These are phyloP conservation scores for Mythimna impura DNA, from an alignment of 2,888 invertebrate species.

Conservation along the genomic window DNA sequence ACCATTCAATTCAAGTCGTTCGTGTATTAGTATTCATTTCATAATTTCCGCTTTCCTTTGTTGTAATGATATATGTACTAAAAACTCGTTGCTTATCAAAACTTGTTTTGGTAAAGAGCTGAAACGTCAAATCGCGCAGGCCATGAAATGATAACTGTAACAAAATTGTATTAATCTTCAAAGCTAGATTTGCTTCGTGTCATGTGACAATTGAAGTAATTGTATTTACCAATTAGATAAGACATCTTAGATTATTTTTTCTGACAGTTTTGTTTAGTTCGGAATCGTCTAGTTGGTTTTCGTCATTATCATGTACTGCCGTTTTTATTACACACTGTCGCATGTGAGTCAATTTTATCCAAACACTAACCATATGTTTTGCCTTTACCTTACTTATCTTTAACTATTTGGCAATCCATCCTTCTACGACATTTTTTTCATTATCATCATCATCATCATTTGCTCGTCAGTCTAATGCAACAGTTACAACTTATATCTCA, in stretches of 20 bases:
- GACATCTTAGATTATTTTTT: not conserved
- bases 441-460: not conserved
- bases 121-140: not conserved
- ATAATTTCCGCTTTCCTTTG: constrained; percentile 52
- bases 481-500: constrained; percentile 20
- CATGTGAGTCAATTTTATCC: too few species aligned
- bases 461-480: constrained; percentile 6
- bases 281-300: not conserved
- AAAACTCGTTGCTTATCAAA: constrained; percentile 44
- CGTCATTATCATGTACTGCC: not conserved
- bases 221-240: not conserved
- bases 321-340: too few species aligned
- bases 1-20: constrained; percentile 6
- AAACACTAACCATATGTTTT: not conserved
- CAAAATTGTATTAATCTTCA: not conserved
- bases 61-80: constrained; percentile 32
- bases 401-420: not conserved
- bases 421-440: not conserved
- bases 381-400: not conserved
- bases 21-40: constrained; percentile 38
- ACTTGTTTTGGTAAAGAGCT: constrained; percentile 13
- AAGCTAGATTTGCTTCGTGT: not conserved
- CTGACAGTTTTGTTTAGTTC: not conserved
- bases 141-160: not conserved
- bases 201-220: constrained; percentile 11